Conservation (phyloP, 2,797 vertebrate species). For the Cirrhinus molitorella region DNA sequence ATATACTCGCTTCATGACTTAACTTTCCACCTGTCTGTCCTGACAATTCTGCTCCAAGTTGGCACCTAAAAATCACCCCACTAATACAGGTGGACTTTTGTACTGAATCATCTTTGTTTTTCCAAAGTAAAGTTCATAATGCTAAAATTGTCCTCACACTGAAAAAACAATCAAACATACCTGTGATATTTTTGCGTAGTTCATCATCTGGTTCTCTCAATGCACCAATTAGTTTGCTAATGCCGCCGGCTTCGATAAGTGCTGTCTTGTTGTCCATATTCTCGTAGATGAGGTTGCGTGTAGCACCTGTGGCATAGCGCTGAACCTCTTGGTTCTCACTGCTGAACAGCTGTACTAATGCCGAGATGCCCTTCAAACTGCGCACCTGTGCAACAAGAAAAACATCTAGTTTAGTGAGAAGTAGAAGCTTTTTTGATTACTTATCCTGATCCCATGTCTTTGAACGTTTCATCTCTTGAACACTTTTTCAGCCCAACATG, state of each 20-base stretch:
- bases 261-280: conserved; percentile 90
- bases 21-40: conserved; percentile 26
- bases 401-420: neutral
- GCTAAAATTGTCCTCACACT: neutral
- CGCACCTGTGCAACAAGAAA: conserved; percentile 79
- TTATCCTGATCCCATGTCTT: neutral
- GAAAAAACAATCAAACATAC: conserved; percentile 66
- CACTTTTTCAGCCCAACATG: conserved; percentile 33
- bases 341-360: conserved; percentile 91
- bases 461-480: neutral
- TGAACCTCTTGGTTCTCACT: conserved; percentile 92
- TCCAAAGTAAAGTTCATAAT: neutral
- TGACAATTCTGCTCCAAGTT: conserved; percentile 28
- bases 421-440: neutral
- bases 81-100: neutral
- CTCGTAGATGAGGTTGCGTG: conserved; percentile 95
- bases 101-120: neutral
- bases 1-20: conserved; percentile 28
- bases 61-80: too few species aligned
- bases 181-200: conserved; percentile 93
- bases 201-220: conserved; percentile 88
- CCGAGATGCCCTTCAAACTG: conserved; percentile 85
- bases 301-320: conserved; percentile 91
- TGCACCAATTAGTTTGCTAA: conserved; percentile 84
- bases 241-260: conserved; percentile 88